phyloP scores from a whole-genome alignment of 2,888 invertebrate genomes.

The Electrophaes corylata region DNA sequence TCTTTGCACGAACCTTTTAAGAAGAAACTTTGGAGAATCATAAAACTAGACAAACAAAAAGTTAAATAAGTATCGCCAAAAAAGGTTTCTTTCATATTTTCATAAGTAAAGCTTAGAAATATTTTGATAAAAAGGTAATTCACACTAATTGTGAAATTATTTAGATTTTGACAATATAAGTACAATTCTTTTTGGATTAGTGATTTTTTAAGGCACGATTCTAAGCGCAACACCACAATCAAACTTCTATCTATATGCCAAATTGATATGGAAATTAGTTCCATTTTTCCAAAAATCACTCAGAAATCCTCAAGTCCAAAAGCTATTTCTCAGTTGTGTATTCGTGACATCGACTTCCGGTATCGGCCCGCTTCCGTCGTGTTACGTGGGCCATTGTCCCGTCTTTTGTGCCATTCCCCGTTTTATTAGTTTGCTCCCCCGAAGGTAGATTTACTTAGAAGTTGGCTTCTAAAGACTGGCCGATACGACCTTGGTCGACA shows the following conservation, averaged over 20 bases:
- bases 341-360: slow-evolving; percentile 53
- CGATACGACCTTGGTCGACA: slow-evolving; percentile 11
- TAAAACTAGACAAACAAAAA: too few relatives aligned
- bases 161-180: too few relatives aligned
- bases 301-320: background rate
- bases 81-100: too few relatives aligned
- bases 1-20: too few relatives aligned
- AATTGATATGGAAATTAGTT: background rate
- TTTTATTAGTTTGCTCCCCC: slow-evolving; percentile 64
- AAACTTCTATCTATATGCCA: background rate
- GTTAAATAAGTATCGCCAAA: too few relatives aligned
- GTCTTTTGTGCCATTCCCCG: slow-evolving; percentile 54
- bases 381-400: slow-evolving; percentile 60
- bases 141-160: too few relatives aligned
- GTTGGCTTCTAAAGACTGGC: slow-evolving; percentile 12
- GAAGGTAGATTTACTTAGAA: slow-evolving; percentile 38
- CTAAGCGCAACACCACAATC: too few relatives aligned
- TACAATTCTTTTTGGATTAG: too few relatives aligned
- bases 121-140: too few relatives aligned
- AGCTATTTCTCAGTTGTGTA: slow-evolving; percentile 23
- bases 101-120: too few relatives aligned
- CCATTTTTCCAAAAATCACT: background rate
- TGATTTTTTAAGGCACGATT: too few relatives aligned
- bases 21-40: too few relatives aligned
- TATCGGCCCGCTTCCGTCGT: slow-evolving; percentile 52